Evolutionary conservation across 2,113 vertebrate species (phyloP).

Genomic region (Poeciliopsis occidentalis): DNA sequence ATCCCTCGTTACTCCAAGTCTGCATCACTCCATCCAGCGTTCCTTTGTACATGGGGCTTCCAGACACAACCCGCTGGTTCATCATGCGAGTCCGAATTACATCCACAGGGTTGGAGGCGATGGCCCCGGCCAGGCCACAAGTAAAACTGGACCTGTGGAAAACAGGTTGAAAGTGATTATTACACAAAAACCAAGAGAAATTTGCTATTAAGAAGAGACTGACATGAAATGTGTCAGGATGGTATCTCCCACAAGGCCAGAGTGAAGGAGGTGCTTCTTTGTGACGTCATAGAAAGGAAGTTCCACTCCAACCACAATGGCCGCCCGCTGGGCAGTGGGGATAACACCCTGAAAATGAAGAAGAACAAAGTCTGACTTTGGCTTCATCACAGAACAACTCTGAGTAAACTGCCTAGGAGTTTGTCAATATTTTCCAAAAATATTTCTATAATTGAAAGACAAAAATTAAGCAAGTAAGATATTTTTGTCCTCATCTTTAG

Average conservation of each 20-base stretch:
- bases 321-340: slow-evolving; percentile 84
- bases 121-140: slow-evolving; percentile 82
- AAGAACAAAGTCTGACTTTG: background rate
- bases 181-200: background rate
- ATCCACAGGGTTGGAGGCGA: slow-evolving; percentile 85
- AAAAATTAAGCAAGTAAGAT: background rate
- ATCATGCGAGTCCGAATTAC: slow-evolving; percentile 85
- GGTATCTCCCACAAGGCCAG: slow-evolving; percentile 82
- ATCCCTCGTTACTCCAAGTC: slow-evolving; percentile 95
- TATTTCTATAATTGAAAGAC: background rate
- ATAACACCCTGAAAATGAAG: slow-evolving; percentile 78
- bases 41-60: slow-evolving; percentile 80
- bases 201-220: slow-evolving; percentile 12
- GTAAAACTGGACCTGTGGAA: slow-evolving; percentile 81
- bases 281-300: slow-evolving; percentile 86
- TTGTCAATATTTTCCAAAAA: no score
- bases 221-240: slow-evolving; percentile 83
- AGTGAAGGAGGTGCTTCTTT: slow-evolving; percentile 83
- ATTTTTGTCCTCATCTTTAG: background rate
- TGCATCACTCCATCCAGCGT: slow-evolving; percentile 84
- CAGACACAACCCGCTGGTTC: slow-evolving; percentile 82
- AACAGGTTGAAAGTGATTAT: background rate
- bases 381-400: background rate
- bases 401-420: background rate
- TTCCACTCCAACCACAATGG: slow-evolving; percentile 85